A percentile compares a stretch with the other conserved stretches of the same genome.
Conservation (phyloP, 2,888 invertebrate genomes). For the Parochlus steinenii region DNA sequence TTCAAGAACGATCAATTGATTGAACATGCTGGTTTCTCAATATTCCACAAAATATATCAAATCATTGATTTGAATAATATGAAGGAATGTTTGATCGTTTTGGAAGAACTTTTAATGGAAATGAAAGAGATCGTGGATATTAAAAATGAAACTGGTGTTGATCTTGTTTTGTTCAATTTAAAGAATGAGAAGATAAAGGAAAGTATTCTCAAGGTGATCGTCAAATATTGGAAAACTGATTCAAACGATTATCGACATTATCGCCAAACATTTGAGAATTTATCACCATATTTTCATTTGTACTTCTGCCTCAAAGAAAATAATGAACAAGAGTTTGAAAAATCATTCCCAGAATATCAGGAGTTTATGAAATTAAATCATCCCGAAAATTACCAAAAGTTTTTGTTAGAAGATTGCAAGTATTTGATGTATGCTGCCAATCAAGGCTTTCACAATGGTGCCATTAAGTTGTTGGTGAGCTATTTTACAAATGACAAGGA, state of each 20-base stretch:
- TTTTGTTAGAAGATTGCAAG: constrained; percentile 3
- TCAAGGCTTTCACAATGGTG: constrained; percentile 2
- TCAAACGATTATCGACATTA: constrained; percentile 9
- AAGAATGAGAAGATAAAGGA: neutral
- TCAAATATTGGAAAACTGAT: constrained; percentile 7
- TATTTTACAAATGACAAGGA: constrained; percentile 1
- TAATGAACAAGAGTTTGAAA: constrained; percentile 11
- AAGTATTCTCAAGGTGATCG: neutral
- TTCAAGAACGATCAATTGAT: constrained; percentile 4
- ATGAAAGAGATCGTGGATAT: constrained; percentile 8
- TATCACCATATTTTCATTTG: constrained; percentile 6
- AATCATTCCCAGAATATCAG: constrained; percentile 6
- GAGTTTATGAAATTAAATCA: neutral
- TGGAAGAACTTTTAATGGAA: constrained; percentile 7
- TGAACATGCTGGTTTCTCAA: neutral
- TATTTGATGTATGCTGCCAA: neutral
- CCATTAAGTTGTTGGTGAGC: constrained; percentile 6
- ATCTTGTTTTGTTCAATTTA: constrained; percentile 1
- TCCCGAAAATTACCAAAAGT: constrained; percentile 1
- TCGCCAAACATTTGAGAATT: constrained; percentile 1
- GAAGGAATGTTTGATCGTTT: neutral
- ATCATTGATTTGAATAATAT: constrained; percentile 1
- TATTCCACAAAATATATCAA: constrained; percentile 6
- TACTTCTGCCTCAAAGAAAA: constrained; percentile 4
- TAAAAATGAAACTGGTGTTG: constrained; percentile 2